phyloP scores from a whole-genome alignment of 1,140 invertebrate genomes.

The Tetraneura akinire region DNA sequence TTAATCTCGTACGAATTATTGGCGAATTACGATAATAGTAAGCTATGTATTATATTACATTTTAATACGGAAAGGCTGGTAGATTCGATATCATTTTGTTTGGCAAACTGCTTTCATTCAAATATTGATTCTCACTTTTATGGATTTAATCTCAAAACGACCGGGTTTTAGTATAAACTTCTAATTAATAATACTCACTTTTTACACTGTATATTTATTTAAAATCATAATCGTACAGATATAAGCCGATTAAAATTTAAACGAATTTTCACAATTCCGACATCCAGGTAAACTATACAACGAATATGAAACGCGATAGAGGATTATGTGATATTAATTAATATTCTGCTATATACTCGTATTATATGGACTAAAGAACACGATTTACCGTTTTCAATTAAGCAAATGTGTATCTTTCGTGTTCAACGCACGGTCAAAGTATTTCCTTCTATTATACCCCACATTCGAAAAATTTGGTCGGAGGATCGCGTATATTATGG shows the following conservation, averaged over 20 bases:
- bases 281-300: conserved; percentile 6
- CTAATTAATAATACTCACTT: conserved; percentile 7
- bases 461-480: too few relatives aligned
- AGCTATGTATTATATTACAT: not conserved
- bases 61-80: not conserved
- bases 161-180: not conserved
- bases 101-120: not conserved
- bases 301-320: not conserved
- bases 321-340: conserved; percentile 21
- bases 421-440: too few relatives aligned
- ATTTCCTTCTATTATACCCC: too few relatives aligned
- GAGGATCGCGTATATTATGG: too few relatives aligned
- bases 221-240: conserved; percentile 26
- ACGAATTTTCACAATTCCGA: conserved; percentile 12
- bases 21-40: too few relatives aligned
- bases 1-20: too few relatives aligned
- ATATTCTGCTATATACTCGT: not conserved
- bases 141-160: not conserved
- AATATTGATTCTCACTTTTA: too few relatives aligned
- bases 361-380: not conserved
- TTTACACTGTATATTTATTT: not conserved
- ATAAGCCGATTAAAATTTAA: conserved; percentile 29
- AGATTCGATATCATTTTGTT: not conserved
- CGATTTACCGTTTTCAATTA: not conserved
- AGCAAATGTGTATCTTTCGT: not conserved